These are phyloP conservation scores for Gerris lacustris DNA, from an alignment of 2,888 invertebrate species.

Conservation along the genomic window DNA sequence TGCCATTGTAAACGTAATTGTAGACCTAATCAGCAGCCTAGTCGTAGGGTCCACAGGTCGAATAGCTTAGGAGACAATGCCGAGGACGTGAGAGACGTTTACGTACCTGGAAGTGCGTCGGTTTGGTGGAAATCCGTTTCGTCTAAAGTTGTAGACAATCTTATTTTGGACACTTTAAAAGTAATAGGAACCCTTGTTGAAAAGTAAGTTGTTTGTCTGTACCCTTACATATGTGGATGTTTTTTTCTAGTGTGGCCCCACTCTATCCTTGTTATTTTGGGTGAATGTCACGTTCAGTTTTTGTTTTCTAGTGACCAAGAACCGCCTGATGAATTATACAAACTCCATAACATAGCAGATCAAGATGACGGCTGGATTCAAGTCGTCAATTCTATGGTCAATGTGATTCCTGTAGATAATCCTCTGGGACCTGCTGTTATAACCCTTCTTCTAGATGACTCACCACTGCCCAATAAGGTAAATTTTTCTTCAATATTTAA, in stretches of 20 bases:
- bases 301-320: slow-evolving; percentile 61
- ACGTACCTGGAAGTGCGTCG: slow-evolving; percentile 19
- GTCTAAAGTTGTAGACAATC: slow-evolving; percentile 47
- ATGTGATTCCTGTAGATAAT: slow-evolving; percentile 67
- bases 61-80: slow-evolving; percentile 10
- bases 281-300: not conserved
- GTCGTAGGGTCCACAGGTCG: not conserved
- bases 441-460: slow-evolving; percentile 76
- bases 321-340: slow-evolving; percentile 69
- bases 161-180: slow-evolving; percentile 67
- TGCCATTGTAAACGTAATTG: slow-evolving; percentile 25
- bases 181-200: slow-evolving; percentile 73
- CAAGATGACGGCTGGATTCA: slow-evolving; percentile 84
- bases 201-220: slow-evolving; percentile 48
- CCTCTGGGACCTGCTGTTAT: slow-evolving; percentile 83
- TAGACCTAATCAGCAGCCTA: slow-evolving; percentile 8
- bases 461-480: slow-evolving; percentile 78
- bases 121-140: slow-evolving; percentile 27
- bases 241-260: not conserved
- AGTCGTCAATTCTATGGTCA: slow-evolving; percentile 68
- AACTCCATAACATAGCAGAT: slow-evolving; percentile 73
- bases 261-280: not conserved
- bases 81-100: slow-evolving; percentile 17
- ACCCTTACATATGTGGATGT: not conserved
- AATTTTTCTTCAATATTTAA: slow-evolving; percentile 7